phyloP scores from a whole-genome alignment of 2,888 invertebrate species.

The Drosophila niveifrons region DNA sequence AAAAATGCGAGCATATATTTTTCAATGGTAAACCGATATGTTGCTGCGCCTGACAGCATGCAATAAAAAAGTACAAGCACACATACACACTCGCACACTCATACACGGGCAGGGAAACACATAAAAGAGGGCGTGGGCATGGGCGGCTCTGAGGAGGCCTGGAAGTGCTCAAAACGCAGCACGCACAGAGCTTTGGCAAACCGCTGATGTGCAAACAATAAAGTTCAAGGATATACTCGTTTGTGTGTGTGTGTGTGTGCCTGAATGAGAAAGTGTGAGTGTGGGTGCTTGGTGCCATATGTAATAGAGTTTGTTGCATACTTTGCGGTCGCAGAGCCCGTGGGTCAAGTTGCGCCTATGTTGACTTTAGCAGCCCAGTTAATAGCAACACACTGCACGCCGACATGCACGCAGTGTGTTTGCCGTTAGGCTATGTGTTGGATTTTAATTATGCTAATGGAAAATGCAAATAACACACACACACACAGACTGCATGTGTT shows the following conservation, averaged over 20 bases:
- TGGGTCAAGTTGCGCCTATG: slow-evolving; percentile 68
- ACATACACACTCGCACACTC: slow-evolving; percentile 5
- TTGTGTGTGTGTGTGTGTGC: background rate
- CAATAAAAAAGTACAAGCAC: slow-evolving; percentile 58
- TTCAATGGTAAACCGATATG: slow-evolving; percentile 76
- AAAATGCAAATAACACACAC: slow-evolving; percentile 48
- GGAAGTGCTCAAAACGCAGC: slow-evolving; percentile 65
- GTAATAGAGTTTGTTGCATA: slow-evolving; percentile 69
- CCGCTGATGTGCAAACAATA: slow-evolving; percentile 82
- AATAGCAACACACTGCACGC: slow-evolving; percentile 44
- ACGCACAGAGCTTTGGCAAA: slow-evolving; percentile 65
- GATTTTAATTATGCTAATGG: slow-evolving; percentile 78
- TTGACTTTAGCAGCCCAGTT: slow-evolving; percentile 67
- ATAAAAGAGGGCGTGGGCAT: slow-evolving; percentile 45
- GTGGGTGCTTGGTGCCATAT: slow-evolving; percentile 29
- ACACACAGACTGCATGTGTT: slow-evolving; percentile 39
- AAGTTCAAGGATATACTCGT: slow-evolving; percentile 76
- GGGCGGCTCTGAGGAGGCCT: slow-evolving; percentile 41
- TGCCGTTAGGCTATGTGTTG: slow-evolving; percentile 55
- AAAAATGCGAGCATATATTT: slow-evolving; percentile 70
- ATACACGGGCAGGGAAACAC: slow-evolving; percentile 10
- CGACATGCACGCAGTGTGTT: slow-evolving; percentile 36
- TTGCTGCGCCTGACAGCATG: slow-evolving; percentile 75
- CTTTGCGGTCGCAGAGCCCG: slow-evolving; percentile 61
- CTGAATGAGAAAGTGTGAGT: slow-evolving; percentile 23